These are phyloP conservation scores for Coreius guichenoti DNA, from an alignment of 2,797 vertebrate genomes.

Conservation along the genomic window DNA sequence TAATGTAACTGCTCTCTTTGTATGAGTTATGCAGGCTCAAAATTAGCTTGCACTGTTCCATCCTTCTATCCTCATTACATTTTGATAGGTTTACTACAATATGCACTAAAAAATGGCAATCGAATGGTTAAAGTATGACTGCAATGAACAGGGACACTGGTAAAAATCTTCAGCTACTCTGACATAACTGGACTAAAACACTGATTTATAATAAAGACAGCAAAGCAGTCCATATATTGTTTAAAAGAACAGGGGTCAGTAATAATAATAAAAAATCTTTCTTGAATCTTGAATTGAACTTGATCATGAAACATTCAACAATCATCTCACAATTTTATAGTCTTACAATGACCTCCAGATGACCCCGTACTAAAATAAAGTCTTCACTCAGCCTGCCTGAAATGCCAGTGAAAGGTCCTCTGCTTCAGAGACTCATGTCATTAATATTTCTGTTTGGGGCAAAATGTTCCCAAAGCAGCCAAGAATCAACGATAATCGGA, in stretches of 20 bases:
- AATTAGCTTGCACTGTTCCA: background rate
- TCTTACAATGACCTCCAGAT: background rate
- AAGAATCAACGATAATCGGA: background rate
- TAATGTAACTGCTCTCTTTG: background rate
- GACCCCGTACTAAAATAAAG: background rate
- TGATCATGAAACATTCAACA: background rate
- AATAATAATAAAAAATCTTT: background rate
- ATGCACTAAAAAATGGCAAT: background rate
- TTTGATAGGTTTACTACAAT: background rate
- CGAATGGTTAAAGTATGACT: background rate
- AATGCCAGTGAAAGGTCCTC: slow-evolving; percentile 20
- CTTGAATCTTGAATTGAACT: background rate
- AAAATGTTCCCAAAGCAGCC: slow-evolving; percentile 29
- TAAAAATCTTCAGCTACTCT: background rate
- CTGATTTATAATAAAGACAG: background rate
- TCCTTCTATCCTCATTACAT: background rate
- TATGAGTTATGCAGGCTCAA: background rate
- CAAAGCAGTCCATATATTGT: background rate
- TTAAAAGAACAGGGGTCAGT: background rate
- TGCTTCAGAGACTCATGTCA: background rate
- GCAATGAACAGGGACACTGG: background rate
- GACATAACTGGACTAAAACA: background rate
- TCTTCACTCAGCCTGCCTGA: background rate
- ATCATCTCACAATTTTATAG: background rate
- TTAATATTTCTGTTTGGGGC: slow-evolving; percentile 27